Percentiles rank a stretch among this genome's conserved stretches.
phyloP scores from a whole-genome alignment of 2,888 invertebrate genomes.

The Coleophora flavipennella region DNA sequence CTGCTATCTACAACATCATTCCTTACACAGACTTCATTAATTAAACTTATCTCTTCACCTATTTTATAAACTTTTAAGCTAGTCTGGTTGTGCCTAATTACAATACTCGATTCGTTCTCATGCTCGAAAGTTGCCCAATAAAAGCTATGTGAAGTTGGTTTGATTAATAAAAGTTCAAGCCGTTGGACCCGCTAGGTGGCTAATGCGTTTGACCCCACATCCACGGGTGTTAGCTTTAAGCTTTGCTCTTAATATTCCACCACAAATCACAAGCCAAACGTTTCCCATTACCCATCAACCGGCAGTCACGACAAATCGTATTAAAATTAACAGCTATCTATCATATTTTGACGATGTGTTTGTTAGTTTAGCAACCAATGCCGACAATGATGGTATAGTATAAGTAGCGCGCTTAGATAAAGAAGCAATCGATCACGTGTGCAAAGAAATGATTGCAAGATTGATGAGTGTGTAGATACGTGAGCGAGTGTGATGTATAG shows the following conservation, averaged over 20 bases:
- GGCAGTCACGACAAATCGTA: constrained; percentile 67
- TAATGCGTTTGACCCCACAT: constrained; percentile 67
- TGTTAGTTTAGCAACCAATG: constrained; percentile 36
- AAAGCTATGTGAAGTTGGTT: constrained; percentile 27
- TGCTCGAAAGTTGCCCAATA: constrained; percentile 20
- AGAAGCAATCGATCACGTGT: constrained; percentile 22
- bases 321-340: constrained; percentile 54
- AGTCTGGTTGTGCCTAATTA: constrained; percentile 2
- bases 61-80: not conserved
- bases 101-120: constrained; percentile 5
- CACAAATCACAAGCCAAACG: constrained; percentile 57
- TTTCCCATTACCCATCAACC: constrained; percentile 61
- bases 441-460: constrained; percentile 21
- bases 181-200: constrained; percentile 61
- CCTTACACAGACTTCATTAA: too few relatives aligned
- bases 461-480: constrained; percentile 27
- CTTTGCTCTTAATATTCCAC: constrained; percentile 59
- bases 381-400: constrained; percentile 22
- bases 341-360: constrained; percentile 36
- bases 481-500: constrained; percentile 48
- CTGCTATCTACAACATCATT: too few relatives aligned
- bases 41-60: too few relatives aligned
- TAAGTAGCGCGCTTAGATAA: constrained; percentile 18
- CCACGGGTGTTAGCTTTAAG: constrained; percentile 61
- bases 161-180: constrained; percentile 60